Conservation (phyloP, 2,888 invertebrate species). For the Idaea dimidiata region DNA sequence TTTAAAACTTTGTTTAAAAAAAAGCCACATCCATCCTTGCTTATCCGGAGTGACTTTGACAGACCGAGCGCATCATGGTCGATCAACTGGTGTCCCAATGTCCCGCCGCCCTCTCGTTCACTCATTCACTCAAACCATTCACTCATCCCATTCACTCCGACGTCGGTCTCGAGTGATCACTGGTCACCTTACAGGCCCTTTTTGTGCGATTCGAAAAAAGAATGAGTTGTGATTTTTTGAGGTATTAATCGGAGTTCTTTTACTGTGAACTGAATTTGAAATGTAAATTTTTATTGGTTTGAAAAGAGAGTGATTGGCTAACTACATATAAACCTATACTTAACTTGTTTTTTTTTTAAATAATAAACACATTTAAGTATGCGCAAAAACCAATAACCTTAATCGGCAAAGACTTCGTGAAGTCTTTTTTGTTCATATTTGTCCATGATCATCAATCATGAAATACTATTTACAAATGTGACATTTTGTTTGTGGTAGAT, state of each 20-base stretch:
- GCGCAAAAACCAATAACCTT: too few species aligned
- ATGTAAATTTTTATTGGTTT: constrained; percentile 4
- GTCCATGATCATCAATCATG: too few species aligned
- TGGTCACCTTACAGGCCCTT: constrained; percentile 64
- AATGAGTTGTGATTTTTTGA: constrained; percentile 31
- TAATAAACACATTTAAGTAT: too few species aligned
- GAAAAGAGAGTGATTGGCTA: not conserved
- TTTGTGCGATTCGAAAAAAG: constrained; percentile 49
- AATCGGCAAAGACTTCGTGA: too few species aligned
- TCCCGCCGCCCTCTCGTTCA: constrained; percentile 53
- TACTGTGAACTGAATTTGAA: not conserved
- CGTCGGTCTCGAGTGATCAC: constrained; percentile 73
- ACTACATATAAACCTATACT: not conserved
- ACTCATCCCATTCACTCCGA: constrained; percentile 53
- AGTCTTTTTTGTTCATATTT: too few species aligned
- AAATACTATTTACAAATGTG: too few species aligned
- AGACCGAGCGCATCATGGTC: constrained; percentile 67
- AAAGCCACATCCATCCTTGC: constrained; percentile 47
- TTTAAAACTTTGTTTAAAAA: constrained; percentile 3
- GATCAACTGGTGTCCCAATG: constrained; percentile 76
- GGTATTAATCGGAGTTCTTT: constrained; percentile 20
- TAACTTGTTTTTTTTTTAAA: too few species aligned
- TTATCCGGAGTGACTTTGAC: constrained; percentile 58
- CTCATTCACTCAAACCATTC: constrained; percentile 51
- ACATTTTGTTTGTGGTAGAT: too few species aligned